phyloP scores from a whole-genome alignment of 1,140 invertebrate species.

The Pachyrhynchus sulphureomaculatus region DNA sequence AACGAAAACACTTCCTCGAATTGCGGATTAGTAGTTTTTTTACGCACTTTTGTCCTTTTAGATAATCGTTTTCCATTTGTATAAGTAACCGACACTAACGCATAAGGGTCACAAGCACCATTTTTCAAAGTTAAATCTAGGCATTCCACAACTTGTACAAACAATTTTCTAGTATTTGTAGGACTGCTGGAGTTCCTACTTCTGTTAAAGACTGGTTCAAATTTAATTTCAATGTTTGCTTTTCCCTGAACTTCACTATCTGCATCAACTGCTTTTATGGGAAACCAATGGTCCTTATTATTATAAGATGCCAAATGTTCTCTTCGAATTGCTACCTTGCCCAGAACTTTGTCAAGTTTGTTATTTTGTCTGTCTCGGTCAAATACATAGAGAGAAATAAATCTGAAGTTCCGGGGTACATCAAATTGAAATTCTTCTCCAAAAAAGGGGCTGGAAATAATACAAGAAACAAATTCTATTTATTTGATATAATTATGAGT shows the following conservation, averaged over 20 bases:
- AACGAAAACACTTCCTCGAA: constrained; percentile 89
- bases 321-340: constrained; percentile 85
- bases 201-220: constrained; percentile 50
- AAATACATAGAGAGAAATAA: constrained; percentile 84
- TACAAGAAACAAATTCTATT: constrained; percentile 19
- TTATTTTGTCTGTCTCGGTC: constrained; percentile 71
- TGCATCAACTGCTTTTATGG: constrained; percentile 77
- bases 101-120: constrained; percentile 88
- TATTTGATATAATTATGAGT: too few species aligned
- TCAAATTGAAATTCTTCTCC: constrained; percentile 92
- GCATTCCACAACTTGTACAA: constrained; percentile 75
- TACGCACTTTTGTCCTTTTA: constrained; percentile 82
- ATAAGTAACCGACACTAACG: constrained; percentile 76
- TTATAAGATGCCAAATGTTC: constrained; percentile 84
- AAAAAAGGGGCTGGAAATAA: constrained; percentile 77
- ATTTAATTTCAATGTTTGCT: constrained; percentile 70
- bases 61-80: constrained; percentile 77
- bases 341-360: constrained; percentile 83
- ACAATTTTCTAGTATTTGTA: constrained; percentile 50
- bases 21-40: constrained; percentile 85
- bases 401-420: constrained; percentile 84
- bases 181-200: constrained; percentile 26
- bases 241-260: constrained; percentile 88
- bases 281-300: constrained; percentile 91
- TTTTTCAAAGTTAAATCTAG: constrained; percentile 85